These are phyloP conservation scores for Zaprionus inermis DNA, from an alignment of 1,140 invertebrate species.

Conservation along the genomic window DNA sequence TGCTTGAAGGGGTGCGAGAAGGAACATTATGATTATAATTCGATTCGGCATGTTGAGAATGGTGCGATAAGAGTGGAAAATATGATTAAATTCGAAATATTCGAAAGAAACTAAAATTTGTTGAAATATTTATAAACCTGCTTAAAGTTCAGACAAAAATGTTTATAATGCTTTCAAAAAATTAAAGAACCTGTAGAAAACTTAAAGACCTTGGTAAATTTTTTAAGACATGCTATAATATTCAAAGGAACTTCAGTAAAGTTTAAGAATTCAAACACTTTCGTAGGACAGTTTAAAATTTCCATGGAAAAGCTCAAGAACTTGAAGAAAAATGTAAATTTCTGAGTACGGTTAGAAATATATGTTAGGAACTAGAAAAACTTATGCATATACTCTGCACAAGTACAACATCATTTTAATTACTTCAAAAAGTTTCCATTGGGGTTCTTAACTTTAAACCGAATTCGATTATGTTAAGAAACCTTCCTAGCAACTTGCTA, in stretches of 20 bases:
- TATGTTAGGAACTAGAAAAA: not conserved
- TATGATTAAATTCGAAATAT: not conserved
- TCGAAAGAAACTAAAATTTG: not conserved
- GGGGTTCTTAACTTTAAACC: not conserved
- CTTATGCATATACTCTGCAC: not conserved
- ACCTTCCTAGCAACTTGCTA: not conserved
- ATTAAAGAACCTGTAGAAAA: too few relatives aligned
- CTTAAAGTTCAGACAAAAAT: not conserved
- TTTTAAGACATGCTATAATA: too few relatives aligned
- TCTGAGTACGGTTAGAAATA: too few relatives aligned
- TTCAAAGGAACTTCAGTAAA: too few relatives aligned
- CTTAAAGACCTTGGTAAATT: too few relatives aligned
- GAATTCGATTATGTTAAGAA: not conserved
- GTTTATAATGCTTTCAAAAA: too few relatives aligned
- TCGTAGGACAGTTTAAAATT: too few relatives aligned
- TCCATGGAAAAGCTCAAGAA: not conserved
- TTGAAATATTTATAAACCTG: not conserved
- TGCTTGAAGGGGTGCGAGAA: slow-evolving; percentile 85
- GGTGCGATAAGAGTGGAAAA: not conserved
- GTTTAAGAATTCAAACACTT: too few relatives aligned
- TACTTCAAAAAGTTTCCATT: not conserved
- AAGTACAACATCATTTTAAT: not conserved
- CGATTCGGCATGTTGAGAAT: not conserved
- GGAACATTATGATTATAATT: slow-evolving; percentile 39
- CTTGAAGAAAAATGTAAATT: not conserved